These are phyloP conservation scores for Erpetoichthys calabaricus DNA, from an alignment of 2,797 vertebrate species.

Conservation along the genomic window DNA sequence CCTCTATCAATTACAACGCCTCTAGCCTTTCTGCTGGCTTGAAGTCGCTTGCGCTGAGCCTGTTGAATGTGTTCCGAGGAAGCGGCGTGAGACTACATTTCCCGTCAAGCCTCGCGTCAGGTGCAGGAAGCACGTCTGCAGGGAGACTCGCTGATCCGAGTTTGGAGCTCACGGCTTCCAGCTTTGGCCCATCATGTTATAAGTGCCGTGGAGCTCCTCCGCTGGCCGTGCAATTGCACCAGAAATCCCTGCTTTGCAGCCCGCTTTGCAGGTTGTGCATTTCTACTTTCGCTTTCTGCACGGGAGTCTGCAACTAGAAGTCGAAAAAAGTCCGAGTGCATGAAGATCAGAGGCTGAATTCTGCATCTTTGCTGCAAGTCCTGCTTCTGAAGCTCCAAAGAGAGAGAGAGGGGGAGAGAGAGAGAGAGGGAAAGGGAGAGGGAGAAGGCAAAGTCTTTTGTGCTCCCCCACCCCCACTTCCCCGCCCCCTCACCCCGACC, in stretches of 20 bases:
- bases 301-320: constrained; percentile 52
- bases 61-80: too few relatives aligned
- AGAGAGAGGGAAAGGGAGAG: constrained; percentile 49
- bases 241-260: constrained; percentile 39
- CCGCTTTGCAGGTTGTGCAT: constrained; percentile 55
- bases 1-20: constrained; percentile 5
- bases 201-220: constrained; percentile 72
- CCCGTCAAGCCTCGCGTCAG: constrained; percentile 45
- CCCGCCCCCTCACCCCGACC: too few relatives aligned
- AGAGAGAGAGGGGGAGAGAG: constrained; percentile 49
- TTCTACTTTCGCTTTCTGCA: constrained; percentile 37
- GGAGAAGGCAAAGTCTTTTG: constrained; percentile 88
- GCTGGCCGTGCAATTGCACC: constrained; percentile 52
- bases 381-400: constrained; percentile 56
- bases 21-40: neutral
- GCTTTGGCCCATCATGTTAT: constrained; percentile 91
- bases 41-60: constrained; percentile 2
- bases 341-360: constrained; percentile 65
- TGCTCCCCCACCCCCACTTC: constrained; percentile 81
- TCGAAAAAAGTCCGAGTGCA: constrained; percentile 66
- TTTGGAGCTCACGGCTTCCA: constrained; percentile 80
- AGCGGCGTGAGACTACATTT: constrained; percentile 57
- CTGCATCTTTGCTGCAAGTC: constrained; percentile 84
- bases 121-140: constrained; percentile 61
- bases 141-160: constrained; percentile 65